phyloP scores from a whole-genome alignment of 2,797 vertebrate species.

The Brachymystax lenok region DNA sequence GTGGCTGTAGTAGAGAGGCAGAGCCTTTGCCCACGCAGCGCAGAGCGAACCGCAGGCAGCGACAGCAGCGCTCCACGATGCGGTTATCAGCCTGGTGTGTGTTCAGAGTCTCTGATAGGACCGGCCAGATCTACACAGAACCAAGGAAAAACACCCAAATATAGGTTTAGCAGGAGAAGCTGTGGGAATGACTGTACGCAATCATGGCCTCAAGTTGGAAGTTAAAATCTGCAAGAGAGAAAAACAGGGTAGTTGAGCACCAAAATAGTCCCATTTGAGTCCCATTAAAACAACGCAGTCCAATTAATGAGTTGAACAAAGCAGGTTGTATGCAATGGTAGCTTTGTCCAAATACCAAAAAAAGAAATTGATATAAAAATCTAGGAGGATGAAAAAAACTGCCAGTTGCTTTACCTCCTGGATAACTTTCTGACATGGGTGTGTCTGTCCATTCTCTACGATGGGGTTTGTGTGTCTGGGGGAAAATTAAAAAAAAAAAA shows the following conservation, averaged over 20 bases:
- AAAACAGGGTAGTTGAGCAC: neutral
- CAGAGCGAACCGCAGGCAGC: slow-evolving; percentile 95
- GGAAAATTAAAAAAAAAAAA: slow-evolving; percentile 3
- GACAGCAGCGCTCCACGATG: slow-evolving; percentile 96
- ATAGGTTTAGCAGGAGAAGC: neutral
- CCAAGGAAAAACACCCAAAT: neutral
- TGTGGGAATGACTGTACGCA: too few relatives aligned
- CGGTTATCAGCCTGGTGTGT: slow-evolving; percentile 94
- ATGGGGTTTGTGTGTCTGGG: slow-evolving; percentile 95
- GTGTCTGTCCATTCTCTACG: slow-evolving; percentile 95
- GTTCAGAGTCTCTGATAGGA: slow-evolving; percentile 94
- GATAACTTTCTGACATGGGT: slow-evolving; percentile 98
- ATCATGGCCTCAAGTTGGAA: too few relatives aligned
- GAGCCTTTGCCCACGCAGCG: slow-evolving; percentile 97
- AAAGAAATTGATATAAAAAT: neutral
- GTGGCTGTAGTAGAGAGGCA: slow-evolving; percentile 90
- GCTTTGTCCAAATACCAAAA: neutral
- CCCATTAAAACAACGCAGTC: neutral
- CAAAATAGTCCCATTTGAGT: neutral
- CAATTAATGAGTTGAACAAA: neutral
- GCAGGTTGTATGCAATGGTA: neutral
- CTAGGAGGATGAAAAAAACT: neutral
- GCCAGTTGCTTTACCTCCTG: slow-evolving; percentile 83
- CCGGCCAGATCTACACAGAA: slow-evolving; percentile 91
- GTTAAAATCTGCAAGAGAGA: too few relatives aligned